Percentiles rank a stretch among this genome's conserved stretches.
phyloP scores from a whole-genome alignment of 2,113 vertebrate genomes.

The Amblyopsis rosae region DNA sequence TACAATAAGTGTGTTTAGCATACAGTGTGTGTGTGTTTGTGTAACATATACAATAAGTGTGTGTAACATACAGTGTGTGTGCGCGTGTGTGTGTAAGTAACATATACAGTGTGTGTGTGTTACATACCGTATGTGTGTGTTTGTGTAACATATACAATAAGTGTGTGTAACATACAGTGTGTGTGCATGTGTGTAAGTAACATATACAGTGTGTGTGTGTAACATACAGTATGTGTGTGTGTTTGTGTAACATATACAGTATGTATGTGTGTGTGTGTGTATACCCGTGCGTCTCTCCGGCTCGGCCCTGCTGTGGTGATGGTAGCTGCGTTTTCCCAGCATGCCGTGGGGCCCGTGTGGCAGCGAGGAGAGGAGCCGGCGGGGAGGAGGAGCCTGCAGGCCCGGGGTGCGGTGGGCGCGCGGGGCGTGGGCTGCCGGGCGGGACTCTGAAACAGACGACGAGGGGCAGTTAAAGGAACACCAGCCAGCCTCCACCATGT shows the following conservation, averaged over 20 bases:
- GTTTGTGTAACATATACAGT: not conserved
- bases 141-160: not conserved
- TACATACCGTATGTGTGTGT: slow-evolving; percentile 34
- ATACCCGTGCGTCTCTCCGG: slow-evolving; percentile 73
- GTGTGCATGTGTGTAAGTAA: too few relatives aligned
- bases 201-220: too few relatives aligned
- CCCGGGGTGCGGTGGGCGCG: slow-evolving; percentile 86
- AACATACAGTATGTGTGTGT: not conserved
- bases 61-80: too few relatives aligned
- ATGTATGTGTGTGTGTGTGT: slow-evolving; percentile 6
- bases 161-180: too few relatives aligned
- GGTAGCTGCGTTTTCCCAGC: slow-evolving; percentile 95
- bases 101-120: not conserved
- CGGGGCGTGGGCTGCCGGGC: slow-evolving; percentile 82
- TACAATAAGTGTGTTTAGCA: not conserved
- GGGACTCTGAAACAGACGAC: slow-evolving; percentile 83
- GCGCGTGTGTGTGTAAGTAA: not conserved
- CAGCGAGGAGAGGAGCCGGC: slow-evolving; percentile 86
- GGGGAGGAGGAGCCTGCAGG: slow-evolving; percentile 86
- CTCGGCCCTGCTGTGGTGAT: slow-evolving; percentile 91
- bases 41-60: not conserved
- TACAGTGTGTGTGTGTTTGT: not conserved
- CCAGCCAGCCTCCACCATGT: not conserved
- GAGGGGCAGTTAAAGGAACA: slow-evolving; percentile 37
- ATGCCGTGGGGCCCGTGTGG: slow-evolving; percentile 90